A percentile compares a stretch with the other conserved stretches of the same genome.
phyloP scores from a whole-genome alignment of 2,888 invertebrate genomes.

The Cotesia congregata region DNA sequence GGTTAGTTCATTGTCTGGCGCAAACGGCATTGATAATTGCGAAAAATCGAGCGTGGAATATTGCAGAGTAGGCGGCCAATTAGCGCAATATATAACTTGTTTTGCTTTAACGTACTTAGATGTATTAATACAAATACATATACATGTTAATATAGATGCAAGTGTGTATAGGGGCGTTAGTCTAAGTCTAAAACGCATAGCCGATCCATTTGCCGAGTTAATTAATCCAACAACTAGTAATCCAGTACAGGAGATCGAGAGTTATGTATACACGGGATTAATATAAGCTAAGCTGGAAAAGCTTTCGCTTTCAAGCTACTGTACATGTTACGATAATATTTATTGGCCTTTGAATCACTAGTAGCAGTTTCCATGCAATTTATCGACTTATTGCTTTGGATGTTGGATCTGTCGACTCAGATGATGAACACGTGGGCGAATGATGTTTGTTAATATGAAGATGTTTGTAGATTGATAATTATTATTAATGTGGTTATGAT shows the following conservation, averaged over 20 bases:
- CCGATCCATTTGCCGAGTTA: background rate
- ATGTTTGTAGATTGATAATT: slow-evolving; percentile 16
- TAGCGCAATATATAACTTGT: slow-evolving; percentile 18
- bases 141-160: background rate
- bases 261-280: background rate
- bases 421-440: slow-evolving; percentile 2
- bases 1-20: slow-evolving; percentile 10
- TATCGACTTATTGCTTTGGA: background rate
- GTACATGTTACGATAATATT: background rate
- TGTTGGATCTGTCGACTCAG: background rate
- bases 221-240: background rate
- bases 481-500: background rate
- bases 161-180: too few relatives aligned
- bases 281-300: background rate
- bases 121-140: background rate
- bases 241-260: background rate
- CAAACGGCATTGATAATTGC: slow-evolving; percentile 13
- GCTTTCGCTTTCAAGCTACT: background rate
- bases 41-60: slow-evolving; percentile 28
- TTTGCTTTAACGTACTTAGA: background rate
- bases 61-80: slow-evolving; percentile 20
- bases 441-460: slow-evolving; percentile 1
- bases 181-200: background rate
- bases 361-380: background rate
- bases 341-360: background rate